Conservation (phyloP, 2,113 vertebrate species). For the Thamnophis sirtalis region DNA sequence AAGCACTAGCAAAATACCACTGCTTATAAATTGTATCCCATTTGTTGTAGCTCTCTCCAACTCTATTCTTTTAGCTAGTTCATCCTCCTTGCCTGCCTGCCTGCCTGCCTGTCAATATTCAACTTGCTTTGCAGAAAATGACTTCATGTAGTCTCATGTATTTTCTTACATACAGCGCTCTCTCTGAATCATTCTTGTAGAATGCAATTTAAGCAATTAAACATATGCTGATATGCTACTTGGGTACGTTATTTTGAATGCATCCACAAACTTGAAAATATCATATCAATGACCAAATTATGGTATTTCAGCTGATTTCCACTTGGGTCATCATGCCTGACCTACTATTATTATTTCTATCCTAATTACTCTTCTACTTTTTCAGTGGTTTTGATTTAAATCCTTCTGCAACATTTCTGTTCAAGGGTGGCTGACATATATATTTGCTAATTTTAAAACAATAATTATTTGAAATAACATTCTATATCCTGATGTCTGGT, state of each 20-base stretch:
- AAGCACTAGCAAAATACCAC: neutral
- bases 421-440: neutral
- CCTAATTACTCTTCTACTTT: neutral
- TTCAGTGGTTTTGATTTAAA: neutral
- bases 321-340: slow-evolving; percentile 4
- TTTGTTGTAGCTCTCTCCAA: neutral
- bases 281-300: neutral
- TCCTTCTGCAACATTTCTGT: neutral
- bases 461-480: neutral
- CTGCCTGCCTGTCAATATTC: slow-evolving; percentile 21
- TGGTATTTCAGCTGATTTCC: slow-evolving; percentile 17
- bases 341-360: neutral
- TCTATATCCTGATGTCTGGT: neutral
- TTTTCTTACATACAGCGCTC: slow-evolving; percentile 36
- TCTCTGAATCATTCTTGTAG: slow-evolving; percentile 45
- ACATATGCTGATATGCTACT: slow-evolving; percentile 30
- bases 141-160: slow-evolving; percentile 22
- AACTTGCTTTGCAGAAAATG: slow-evolving; percentile 25
- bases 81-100: neutral
- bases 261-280: neutral
- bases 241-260: slow-evolving; percentile 1
- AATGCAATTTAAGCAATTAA: slow-evolving; percentile 52
- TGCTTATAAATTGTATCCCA: neutral
- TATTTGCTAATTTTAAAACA: neutral
- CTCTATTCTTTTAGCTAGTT: neutral